Evolutionary conservation across 2,113 vertebrate species (phyloP).

Genomic region (Neoarius graeffei): DNA sequence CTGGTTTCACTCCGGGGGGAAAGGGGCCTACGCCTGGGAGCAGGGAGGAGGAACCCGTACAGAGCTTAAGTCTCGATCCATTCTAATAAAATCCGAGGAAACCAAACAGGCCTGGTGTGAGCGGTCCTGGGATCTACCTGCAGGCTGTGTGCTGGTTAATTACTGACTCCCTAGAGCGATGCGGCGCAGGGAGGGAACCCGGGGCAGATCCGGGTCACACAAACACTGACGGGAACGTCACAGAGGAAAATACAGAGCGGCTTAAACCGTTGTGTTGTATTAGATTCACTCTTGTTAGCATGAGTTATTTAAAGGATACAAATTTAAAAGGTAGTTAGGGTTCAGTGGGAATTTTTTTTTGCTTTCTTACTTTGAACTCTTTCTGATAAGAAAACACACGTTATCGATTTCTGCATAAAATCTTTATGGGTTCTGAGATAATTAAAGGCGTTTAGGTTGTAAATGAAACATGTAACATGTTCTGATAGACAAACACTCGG

Average conservation of each 20-base stretch:
- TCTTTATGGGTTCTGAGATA: background rate
- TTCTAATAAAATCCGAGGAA: conserved; percentile 78
- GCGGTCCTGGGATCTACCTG: conserved; percentile 70
- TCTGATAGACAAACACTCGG: background rate
- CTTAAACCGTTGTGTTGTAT: background rate
- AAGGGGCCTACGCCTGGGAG: conserved; percentile 70
- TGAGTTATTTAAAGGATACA: background rate
- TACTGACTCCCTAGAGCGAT: conserved; percentile 49
- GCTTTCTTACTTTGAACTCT: background rate
- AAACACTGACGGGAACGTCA: background rate
- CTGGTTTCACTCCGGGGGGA: conserved; percentile 59
- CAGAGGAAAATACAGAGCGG: background rate
- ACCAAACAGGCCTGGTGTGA: conserved; percentile 68
- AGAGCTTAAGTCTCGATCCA: conserved; percentile 76
- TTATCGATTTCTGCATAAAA: background rate
- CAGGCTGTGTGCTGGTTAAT: conserved; percentile 67
- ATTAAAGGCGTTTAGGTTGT: background rate
- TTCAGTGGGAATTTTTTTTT: background rate
- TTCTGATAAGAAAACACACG: background rate
- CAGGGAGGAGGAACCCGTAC: conserved; percentile 68
- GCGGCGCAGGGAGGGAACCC: background rate
- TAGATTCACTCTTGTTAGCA: background rate
- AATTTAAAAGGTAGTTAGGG: background rate
- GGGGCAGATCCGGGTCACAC: background rate
- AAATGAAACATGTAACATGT: background rate